Evolutionary conservation across 2,888 invertebrate species (phyloP), one percentile per base, ranked within the genome.

Genomic region (Leucoma salicis): DNA sequence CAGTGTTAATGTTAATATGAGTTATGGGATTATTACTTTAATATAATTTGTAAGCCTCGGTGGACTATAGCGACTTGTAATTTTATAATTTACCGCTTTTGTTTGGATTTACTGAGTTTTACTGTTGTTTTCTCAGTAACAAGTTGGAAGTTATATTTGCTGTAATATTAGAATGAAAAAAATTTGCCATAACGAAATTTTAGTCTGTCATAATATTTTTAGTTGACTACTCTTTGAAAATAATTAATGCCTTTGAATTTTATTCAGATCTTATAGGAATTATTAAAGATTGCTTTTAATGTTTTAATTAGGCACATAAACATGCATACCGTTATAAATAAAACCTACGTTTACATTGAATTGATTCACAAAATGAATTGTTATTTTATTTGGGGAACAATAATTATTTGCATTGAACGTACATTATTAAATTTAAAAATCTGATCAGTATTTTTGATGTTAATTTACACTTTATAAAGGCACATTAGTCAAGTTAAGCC

Each of bases 81-180:
- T 74, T 73, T 74, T 65, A 69, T 74, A 66, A 81, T 82, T 82
- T 80, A 84, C 74, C 73, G 79, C 75, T 77, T 81, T 84, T 84
- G 82, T 82, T 67, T 65, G 46, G 35, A 47, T 49, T 15, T 48
- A 41, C 27, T 34, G 39, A 41, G 60, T 53, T 59, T 59, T 46
- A 39, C 60, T 46, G 56, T 63, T 59, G 53, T 57, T 55, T 53
- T 60, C 59, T 63, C 53, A 63, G 63, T 57, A 57, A 48, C 42
- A 59, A 56, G 57, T 59, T 57, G 60, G 59, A 59, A 63, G 51
- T 51, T 59, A 56, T 59, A 51, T 51, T 56, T 44, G 15, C 14
- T 18, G 52, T 40, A 52, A 61, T 61, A 57, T 54, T 45, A 61
- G 49, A 48, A 34, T 39, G 29, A 28, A 63, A 18, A 61, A 61